phyloP scores from a whole-genome alignment of 1,140 invertebrate genomes.

The Drosophila pandora region DNA sequence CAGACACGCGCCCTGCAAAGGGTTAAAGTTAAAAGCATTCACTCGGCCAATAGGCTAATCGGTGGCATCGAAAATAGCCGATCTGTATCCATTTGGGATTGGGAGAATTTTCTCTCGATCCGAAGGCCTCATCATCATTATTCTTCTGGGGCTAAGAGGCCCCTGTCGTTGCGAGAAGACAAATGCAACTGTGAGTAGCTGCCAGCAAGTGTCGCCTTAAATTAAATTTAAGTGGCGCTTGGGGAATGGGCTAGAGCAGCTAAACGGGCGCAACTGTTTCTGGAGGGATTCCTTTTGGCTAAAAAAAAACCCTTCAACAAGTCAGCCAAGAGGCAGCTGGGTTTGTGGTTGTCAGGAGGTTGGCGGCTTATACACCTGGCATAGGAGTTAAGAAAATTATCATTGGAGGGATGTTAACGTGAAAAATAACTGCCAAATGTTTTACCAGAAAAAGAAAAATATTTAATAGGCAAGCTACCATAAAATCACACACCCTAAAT shows the following conservation, averaged over 20 bases:
- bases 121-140: conserved; percentile 21
- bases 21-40: conserved; percentile 58
- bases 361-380: not conserved
- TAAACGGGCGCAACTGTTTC: conserved; percentile 49
- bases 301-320: not conserved
- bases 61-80: conserved; percentile 47
- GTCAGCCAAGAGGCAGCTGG: not conserved
- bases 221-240: conserved; percentile 59
- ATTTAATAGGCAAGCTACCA: too few species aligned
- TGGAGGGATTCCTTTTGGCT: conserved; percentile 1
- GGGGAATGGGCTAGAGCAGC: conserved; percentile 17
- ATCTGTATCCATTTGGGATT: conserved; percentile 6
- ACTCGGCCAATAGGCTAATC: conserved; percentile 60
- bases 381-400: not conserved
- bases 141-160: not conserved
- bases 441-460: not conserved
- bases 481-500: too few species aligned
- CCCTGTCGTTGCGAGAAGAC: conserved; percentile 3
- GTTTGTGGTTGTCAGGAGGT: not conserved
- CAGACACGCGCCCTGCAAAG: conserved; percentile 38
- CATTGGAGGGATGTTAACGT: not conserved
- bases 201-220: conserved; percentile 49
- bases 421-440: too few species aligned
- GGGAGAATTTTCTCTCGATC: conserved; percentile 8
- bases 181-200: conserved; percentile 24